Evolutionary conservation across 2,797 vertebrate species (phyloP), one percentile per base, ranked within the genome.

Genomic region (Crenuchus spilurus): DNA sequence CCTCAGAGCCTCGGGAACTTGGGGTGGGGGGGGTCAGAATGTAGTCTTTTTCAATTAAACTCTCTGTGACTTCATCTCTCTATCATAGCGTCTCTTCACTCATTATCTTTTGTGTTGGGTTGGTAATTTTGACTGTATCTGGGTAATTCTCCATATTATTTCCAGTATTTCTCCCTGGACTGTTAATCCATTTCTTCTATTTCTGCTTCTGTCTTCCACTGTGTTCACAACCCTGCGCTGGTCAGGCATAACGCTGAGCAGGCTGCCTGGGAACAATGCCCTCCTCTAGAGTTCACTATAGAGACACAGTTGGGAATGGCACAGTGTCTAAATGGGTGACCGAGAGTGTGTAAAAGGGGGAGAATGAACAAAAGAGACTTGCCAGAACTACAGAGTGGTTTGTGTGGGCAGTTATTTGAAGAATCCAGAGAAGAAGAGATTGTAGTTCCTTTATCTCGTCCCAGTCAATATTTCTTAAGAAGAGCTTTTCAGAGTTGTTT

Each of bases 1-100:
- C 51, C 51, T 58, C 33, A 3, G 41, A 26, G 16, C 24, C 46
- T 57, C 13, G 30, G 41, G 10, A 54, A 54, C 49, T 44, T 30
- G 10, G 6, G n/a, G n/a, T n/a, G n/a, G n/a, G n/a, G n/a, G n/a
- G 30, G 49, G 49, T 30, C 67, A 30, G 26, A 30, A 46, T 30
- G 41, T 65, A 30, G n/a, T 22, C 58, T 20, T 58, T 52, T 76
- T 76, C 52, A 49, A 8, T 49, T 18, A 37, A 48, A 22, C 31
- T 9, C 79, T 71, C 63, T 84, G 80, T 85, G 76, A 78, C 74
- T 85, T 64, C 54, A 69, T 77, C 77, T 82, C 70, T 72, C 28
- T 54, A 62, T 72, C 70, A 63, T 80, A 77, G 58, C 30, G 55
- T 48, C 60, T 81, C 81, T 78, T 74, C 54, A 49, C 61, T 65